A percentile compares a stretch with the other conserved stretches of the same genome.
Evolutionary conservation across 2,888 invertebrate species (phyloP).

Genomic region (Diarsia rubi): DNA sequence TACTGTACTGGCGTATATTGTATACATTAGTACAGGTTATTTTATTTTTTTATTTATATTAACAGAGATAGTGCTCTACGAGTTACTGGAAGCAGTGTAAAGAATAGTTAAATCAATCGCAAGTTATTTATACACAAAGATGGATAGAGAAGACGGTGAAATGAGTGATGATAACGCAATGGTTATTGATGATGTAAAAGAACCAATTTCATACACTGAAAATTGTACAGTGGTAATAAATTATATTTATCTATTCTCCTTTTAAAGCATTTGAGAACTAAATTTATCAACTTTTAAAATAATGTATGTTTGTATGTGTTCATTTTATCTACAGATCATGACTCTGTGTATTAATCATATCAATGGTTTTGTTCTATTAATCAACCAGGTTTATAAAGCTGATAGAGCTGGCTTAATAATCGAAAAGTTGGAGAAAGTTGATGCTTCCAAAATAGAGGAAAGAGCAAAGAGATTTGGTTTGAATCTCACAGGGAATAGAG

Average conservation of each 20-base stretch:
- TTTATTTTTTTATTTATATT: no score
- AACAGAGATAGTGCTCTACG: background rate
- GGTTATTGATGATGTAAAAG: slow-evolving; percentile 78
- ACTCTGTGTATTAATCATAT: background rate
- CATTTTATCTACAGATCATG: background rate
- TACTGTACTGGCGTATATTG: no score
- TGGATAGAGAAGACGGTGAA: slow-evolving; percentile 89
- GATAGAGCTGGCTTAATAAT: slow-evolving; percentile 81
- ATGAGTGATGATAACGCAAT: slow-evolving; percentile 88
- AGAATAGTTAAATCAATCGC: slow-evolving; percentile 1
- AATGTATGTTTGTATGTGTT: background rate
- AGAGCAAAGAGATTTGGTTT: slow-evolving; percentile 87
- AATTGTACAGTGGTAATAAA: slow-evolving; percentile 78
- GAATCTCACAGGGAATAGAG: slow-evolving; percentile 83
- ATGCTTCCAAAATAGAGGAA: slow-evolving; percentile 85
- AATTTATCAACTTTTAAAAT: background rate
- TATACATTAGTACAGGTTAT: no score
- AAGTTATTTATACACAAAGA: slow-evolving; percentile 46
- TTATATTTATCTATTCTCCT: background rate
- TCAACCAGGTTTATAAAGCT: slow-evolving; percentile 74
- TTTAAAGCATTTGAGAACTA: background rate
- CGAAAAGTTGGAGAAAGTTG: slow-evolving; percentile 83
- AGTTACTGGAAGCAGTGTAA: background rate
- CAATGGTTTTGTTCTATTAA: background rate
- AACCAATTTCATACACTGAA: slow-evolving; percentile 61